Base-by-base conservation (phyloP, 2,113 vertebrate species). In the Heterocephalus glaber region DNA sequence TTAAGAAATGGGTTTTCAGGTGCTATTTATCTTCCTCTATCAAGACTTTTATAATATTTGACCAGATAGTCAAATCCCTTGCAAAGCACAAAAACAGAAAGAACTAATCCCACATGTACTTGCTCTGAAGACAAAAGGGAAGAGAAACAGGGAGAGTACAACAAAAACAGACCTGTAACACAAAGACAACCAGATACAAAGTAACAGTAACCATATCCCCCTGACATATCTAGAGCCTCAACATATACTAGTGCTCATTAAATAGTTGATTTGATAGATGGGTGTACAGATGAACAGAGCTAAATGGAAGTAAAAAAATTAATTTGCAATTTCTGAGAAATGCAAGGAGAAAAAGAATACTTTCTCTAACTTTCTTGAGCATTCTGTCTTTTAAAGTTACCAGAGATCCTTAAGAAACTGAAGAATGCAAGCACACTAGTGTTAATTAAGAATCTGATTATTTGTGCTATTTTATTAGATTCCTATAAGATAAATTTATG, bases 361-460 rank as follows among this genome's bases (percentile, higher is more conserved):
- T 11, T 74, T n/a, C 80, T 95, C 16, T 68, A 81, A 83, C 3
- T 26, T 88, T 26, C 26, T 66, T 70, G 3, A 38, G n/a, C 2
- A 82, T 54, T 10, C 6, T 63, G 13, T 7, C 47, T 76, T 93
- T 81, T 54, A 86, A 93, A 82, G 61, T 66, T 60, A 87, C 7
- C 33, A 90, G 19, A 87, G 70, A 87, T 54, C 28, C 84, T 80
- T 44, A 74, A 80, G 49, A 82, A 11, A 33, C 1, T 58, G 10
- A 19, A 82, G 6, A 49, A 77, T 52, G 47, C 52, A 89, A 91
- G 91, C 38, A 44, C 49, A 94, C 9, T 88, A 61, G 70, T 95
- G 93, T 95, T 41, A 97, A 80, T 65, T 92, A 92, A 66, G 11
- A 87, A 88, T 66, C 47, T 86, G 12, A 83, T 60, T 95, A 80